Evolutionary conservation across 2,797 vertebrate genomes (phyloP).

Genomic region (Alcedo quadribrachys): DNA sequence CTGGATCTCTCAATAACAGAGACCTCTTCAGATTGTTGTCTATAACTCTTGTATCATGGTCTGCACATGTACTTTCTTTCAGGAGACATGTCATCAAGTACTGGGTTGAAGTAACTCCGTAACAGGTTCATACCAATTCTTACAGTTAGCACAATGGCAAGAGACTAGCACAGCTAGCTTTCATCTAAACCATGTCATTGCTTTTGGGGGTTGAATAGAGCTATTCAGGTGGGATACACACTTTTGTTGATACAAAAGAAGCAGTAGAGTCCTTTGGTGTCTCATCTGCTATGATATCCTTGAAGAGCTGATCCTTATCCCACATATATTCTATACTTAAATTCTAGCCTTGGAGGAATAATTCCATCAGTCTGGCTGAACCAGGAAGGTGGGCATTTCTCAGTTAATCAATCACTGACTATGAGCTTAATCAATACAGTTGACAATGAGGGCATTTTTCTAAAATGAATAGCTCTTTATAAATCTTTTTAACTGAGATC

Average conservation of each 20-base stretch:
- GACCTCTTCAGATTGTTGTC: not conserved
- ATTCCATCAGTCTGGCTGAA: not conserved
- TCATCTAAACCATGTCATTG: not conserved
- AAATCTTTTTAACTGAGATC: not conserved
- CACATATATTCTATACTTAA: accelerated
- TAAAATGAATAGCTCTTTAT: not conserved
- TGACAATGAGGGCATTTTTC: not conserved
- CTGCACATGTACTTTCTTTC: not conserved
- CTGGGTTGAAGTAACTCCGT: not conserved
- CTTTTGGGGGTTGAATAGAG: not conserved
- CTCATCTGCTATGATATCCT: not conserved
- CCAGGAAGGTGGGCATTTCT: not conserved
- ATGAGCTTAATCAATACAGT: not conserved
- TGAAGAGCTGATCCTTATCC: not conserved
- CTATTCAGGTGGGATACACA: not conserved
- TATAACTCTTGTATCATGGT: not conserved
- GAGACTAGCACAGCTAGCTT: not conserved
- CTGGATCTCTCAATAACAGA: not conserved
- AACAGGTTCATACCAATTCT: not conserved
- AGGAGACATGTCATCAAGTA: not conserved
- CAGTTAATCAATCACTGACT: not conserved
- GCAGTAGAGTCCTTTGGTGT: not conserved
- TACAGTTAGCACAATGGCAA: not conserved
- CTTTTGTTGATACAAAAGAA: not conserved
- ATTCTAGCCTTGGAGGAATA: not conserved